Evolutionary conservation across 2,113 vertebrate genomes (phyloP), one percentile per base, ranked within the genome.

Genomic region (Macrotus californicus): DNA sequence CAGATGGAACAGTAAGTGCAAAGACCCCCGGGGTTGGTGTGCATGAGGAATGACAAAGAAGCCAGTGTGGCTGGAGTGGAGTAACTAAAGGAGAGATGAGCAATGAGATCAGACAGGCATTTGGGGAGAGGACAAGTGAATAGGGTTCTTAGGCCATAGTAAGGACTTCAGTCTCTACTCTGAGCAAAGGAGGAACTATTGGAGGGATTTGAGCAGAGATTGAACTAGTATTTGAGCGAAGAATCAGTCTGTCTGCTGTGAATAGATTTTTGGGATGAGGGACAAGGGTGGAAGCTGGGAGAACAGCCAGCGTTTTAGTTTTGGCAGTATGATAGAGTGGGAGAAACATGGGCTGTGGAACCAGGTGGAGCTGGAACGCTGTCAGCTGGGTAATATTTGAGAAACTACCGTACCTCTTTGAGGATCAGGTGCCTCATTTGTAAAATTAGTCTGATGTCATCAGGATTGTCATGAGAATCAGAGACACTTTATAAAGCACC

Each of bases 361-460:
- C 19, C 77, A 92, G 76, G 52, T 52, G 87, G 24, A 77, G 73
- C 61, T 93, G 26, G 87, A 89, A 76, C 93, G 82, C 86, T 94
- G 91, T 80, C 43, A 86, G 19, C 54, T 92, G 70, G 54, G 31
- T 97, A 84, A 61, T 84, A 84, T 39, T 94, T 90, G 67, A 85
- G 82, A 95, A 54, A 52, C 69, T 82, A 73, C 26, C 69, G 91
- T 93, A 89, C 21, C 34, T 89, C 31, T 96, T 93, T 89, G 79
- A 83, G 75, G 46, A 81, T 75, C 84, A 70, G 34, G 4, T 75
- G 92, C 39, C 87, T 96, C 3, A 6, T 94, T 87, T 87, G 46
- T 95, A 96, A 95, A 93, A 94, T 93, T 84, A 93, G 46, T 39
- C 31, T 43, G 83, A 73, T 39, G 89, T 64, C 39, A 67, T 94